A percentile compares a stretch with the other conserved stretches of the same genome.
phyloP scores from a whole-genome alignment of 2,888 invertebrate genomes.

The Drosophila demipolita region DNA sequence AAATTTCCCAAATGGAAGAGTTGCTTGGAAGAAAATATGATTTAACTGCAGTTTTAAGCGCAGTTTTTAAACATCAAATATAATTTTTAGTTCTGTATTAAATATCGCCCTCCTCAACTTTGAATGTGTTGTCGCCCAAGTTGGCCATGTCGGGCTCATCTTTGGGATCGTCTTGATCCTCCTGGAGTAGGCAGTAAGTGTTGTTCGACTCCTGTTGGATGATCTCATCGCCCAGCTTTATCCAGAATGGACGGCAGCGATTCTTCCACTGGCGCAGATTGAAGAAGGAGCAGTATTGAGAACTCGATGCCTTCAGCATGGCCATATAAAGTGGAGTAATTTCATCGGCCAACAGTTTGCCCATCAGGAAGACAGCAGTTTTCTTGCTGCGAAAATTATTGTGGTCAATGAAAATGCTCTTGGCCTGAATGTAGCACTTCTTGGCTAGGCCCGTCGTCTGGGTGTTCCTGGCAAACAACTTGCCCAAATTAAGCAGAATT shows the following conservation, averaged over 20 bases:
- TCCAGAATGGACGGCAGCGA: conserved; percentile 76
- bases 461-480: conserved; percentile 60
- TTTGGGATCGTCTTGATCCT: conserved; percentile 60
- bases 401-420: conserved; percentile 67
- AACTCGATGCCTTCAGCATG: conserved; percentile 66
- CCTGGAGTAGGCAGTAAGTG: conserved; percentile 68
- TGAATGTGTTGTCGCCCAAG: conserved; percentile 44
- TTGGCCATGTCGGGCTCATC: conserved; percentile 12
- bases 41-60: conserved; percentile 22
- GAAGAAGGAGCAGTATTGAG: conserved; percentile 67
- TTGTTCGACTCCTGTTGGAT: conserved; percentile 57
- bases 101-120: conserved; percentile 62
- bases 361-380: conserved; percentile 73
- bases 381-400: conserved; percentile 67
- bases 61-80: not conserved
- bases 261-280: conserved; percentile 78
- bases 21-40: not conserved
- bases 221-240: conserved; percentile 57
- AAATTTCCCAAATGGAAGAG: not conserved
- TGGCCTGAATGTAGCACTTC: conserved; percentile 69
- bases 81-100: not conserved
- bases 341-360: conserved; percentile 75
- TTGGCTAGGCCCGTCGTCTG: conserved; percentile 65
- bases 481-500: conserved; percentile 68
- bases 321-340: conserved; percentile 78